A percentile compares a stretch with the other conserved stretches of the same genome.
phyloP scores from a whole-genome alignment of 2,113 vertebrate species.

The Pterocles gutturalis region DNA sequence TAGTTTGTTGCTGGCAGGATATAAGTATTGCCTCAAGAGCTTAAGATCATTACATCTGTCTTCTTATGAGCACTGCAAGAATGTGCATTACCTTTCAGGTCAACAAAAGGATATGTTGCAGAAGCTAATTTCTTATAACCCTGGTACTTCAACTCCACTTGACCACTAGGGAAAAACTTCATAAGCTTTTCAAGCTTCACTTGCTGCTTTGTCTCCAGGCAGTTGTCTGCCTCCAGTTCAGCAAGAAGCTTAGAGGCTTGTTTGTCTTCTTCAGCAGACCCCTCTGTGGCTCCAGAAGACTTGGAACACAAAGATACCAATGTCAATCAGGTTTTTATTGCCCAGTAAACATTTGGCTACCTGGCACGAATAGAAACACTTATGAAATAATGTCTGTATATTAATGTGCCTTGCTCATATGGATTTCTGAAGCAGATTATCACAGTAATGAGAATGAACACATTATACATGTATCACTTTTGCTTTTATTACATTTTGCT shows the following conservation, averaged over 20 bases:
- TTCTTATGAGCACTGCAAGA: background rate
- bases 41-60: background rate
- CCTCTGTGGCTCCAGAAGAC: background rate
- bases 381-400: background rate
- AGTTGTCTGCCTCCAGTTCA: background rate
- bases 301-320: background rate
- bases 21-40: background rate
- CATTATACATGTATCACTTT: background rate
- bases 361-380: background rate
- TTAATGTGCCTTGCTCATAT: background rate
- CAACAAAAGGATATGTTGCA: conserved; percentile 9
- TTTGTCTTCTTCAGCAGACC: background rate
- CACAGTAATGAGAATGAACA: background rate
- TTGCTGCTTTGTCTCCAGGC: conserved; percentile 4
- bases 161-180: conserved; percentile 3
- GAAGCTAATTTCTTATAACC: conserved; percentile 3
- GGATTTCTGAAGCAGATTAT: background rate
- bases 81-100: conserved; percentile 4
- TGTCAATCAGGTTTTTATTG: background rate
- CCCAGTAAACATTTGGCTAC: background rate
- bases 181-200: background rate
- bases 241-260: background rate
- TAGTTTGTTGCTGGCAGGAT: background rate
- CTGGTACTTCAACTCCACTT: conserved; percentile 2
- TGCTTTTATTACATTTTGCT: background rate